A percentile compares a stretch with the other conserved stretches of the same genome.
Conservation (phyloP, 2,113 vertebrate species). For the Egretta garzetta region DNA sequence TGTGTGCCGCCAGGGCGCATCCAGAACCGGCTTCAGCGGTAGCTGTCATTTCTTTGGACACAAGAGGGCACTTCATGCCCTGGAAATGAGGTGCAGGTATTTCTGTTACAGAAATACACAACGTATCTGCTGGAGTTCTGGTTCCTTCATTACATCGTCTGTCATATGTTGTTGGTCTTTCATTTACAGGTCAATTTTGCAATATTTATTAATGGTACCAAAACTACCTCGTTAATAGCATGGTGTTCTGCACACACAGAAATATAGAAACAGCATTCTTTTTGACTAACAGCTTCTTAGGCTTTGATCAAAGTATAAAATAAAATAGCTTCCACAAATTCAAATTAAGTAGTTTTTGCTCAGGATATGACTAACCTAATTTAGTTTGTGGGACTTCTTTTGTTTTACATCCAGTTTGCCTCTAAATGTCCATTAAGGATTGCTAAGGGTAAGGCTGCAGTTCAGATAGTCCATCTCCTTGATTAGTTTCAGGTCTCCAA, state of each 20-base stretch:
- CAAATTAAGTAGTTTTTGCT: neutral
- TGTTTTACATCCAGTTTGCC: neutral
- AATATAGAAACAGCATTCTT: neutral
- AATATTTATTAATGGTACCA: neutral
- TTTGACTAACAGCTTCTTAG: neutral
- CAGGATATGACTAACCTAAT: neutral
- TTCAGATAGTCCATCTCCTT: neutral
- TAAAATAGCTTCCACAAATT: neutral
- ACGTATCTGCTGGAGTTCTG: neutral
- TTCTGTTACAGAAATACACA: neutral
- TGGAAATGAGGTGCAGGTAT: neutral
- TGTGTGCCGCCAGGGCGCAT: neutral
- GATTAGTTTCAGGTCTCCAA: neutral
- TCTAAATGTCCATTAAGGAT: neutral
- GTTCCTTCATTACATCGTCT: neutral
- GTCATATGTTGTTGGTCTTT: neutral
- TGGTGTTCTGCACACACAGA: neutral
- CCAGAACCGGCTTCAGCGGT: neutral
- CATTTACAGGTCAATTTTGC: neutral
- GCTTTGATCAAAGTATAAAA: neutral
- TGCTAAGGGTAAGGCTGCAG: neutral
- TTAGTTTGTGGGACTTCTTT: neutral
- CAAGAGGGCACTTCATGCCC: slow-evolving; percentile 68
- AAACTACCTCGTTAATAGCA: neutral
- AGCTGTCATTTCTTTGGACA: slow-evolving; percentile 29